Percentiles rank a stretch among this genome's conserved stretches.
These are phyloP conservation scores for Manis crassicaudata DNA, from an alignment of 2,797 vertebrate genomes.

Conservation along the genomic window DNA sequence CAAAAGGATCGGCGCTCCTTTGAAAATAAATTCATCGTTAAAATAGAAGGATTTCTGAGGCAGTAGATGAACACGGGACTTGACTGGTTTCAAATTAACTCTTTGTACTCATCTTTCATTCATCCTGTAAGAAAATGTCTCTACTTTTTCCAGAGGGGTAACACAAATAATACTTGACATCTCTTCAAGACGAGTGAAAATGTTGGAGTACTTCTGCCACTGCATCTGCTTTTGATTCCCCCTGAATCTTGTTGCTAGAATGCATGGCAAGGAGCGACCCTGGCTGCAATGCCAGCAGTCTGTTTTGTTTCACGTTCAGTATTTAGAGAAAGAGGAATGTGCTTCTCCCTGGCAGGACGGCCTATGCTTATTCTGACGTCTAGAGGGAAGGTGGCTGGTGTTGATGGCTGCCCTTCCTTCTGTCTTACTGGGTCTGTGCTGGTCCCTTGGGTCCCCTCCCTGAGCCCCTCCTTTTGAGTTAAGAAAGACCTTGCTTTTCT, in stretches of 20 bases:
- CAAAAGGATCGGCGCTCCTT: slow-evolving; percentile 86
- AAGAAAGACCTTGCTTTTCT: neutral
- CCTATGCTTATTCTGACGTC: neutral
- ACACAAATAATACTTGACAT: slow-evolving; percentile 27
- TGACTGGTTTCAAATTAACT: slow-evolving; percentile 88
- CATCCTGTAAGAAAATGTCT: neutral
- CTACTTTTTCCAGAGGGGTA: slow-evolving; percentile 54
- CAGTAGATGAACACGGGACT: slow-evolving; percentile 67
- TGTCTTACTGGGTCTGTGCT: neutral
- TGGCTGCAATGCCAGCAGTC: rapidly evolving
- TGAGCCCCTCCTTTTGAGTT: neutral
- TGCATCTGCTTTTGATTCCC: slow-evolving; percentile 56
- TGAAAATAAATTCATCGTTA: slow-evolving; percentile 83
- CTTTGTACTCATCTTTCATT: slow-evolving; percentile 77
- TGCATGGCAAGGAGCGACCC: neutral
- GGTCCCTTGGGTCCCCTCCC: neutral
- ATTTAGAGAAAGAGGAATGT: neutral
- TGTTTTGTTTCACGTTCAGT: neutral
- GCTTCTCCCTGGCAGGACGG: neutral
- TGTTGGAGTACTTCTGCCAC: neutral
- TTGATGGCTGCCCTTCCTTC: neutral
- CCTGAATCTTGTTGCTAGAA: neutral
- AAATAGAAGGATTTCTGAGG: slow-evolving; percentile 77
- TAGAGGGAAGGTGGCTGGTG: neutral
- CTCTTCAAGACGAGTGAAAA: slow-evolving; percentile 30